A percentile compares a stretch with the other conserved stretches of the same genome.
Conservation (phyloP, 64 coral and sea anemone genomes). For the Porites australiensis region DNA sequence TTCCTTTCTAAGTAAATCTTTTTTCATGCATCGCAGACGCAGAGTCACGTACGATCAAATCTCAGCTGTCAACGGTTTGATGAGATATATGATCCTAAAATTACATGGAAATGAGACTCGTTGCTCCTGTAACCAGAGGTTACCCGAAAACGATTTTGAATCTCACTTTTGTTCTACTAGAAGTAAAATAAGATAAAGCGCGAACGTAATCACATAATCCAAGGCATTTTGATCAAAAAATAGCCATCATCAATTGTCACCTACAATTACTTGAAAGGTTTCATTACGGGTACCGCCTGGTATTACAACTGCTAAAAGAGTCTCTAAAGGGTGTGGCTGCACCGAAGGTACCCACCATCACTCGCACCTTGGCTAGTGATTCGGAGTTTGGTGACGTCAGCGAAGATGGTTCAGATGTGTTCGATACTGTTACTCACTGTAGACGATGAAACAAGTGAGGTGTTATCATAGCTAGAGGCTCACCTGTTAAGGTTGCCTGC, state of each 20-base stretch:
- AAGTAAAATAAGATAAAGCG: conserved; percentile 71
- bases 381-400: conserved; percentile 31
- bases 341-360: conserved; percentile 45
- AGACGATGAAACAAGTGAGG: conserved; percentile 87
- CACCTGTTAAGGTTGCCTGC: too few relatives aligned
- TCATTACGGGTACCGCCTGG: conserved; percentile 68
- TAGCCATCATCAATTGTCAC: too few relatives aligned
- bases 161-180: neutral
- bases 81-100: neutral
- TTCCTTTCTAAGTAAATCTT: too few relatives aligned
- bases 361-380: conserved; percentile 11
- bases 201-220: too few relatives aligned
- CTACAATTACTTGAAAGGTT: conserved; percentile 77
- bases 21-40: too few relatives aligned
- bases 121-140: conserved; percentile 27
- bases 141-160: neutral
- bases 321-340: conserved; percentile 11
- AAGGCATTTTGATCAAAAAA: too few relatives aligned
- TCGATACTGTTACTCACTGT: conserved; percentile 90
- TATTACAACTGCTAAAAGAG: conserved; percentile 80
- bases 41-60: conserved; percentile 1
- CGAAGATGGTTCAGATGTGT: conserved; percentile 76
- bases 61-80: conserved; percentile 16
- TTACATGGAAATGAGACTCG: conserved; percentile 11
- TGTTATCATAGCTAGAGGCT: neutral